These are phyloP conservation scores for Meloidogyne chitwoodi DNA, from an alignment of 1,140 invertebrate species.

Conservation along the genomic window DNA sequence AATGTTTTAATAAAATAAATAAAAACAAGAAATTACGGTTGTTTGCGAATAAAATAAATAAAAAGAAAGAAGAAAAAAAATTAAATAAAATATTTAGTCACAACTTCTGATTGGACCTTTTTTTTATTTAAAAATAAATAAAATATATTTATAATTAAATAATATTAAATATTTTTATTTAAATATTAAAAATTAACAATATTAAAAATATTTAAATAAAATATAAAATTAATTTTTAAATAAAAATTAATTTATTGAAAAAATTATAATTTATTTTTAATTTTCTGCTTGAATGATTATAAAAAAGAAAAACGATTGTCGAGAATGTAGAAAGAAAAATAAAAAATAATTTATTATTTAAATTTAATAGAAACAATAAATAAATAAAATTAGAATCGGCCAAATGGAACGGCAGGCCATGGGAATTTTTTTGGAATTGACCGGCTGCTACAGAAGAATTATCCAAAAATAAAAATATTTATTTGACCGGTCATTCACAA, in stretches of 20 bases:
- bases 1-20: no score
- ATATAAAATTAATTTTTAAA: no score
- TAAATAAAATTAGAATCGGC: background rate
- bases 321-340: no score
- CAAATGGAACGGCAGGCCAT: background rate
- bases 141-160: no score
- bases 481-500: background rate
- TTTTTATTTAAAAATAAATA: background rate
- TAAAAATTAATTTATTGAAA: no score
- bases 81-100: background rate
- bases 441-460: background rate
- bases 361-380: background rate
- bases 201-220: no score
- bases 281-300: no score
- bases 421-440: background rate
- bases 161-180: no score
- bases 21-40: background rate
- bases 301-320: no score
- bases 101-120: background rate
- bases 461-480: background rate
- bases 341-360: background rate
- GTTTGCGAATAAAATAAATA: background rate
- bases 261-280: no score
- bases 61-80: background rate
- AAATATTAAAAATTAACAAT: no score